A percentile compares a stretch with the other conserved stretches of the same genome.
Conservation (phyloP, 2,888 invertebrate species). For the Papilio protenor region DNA sequence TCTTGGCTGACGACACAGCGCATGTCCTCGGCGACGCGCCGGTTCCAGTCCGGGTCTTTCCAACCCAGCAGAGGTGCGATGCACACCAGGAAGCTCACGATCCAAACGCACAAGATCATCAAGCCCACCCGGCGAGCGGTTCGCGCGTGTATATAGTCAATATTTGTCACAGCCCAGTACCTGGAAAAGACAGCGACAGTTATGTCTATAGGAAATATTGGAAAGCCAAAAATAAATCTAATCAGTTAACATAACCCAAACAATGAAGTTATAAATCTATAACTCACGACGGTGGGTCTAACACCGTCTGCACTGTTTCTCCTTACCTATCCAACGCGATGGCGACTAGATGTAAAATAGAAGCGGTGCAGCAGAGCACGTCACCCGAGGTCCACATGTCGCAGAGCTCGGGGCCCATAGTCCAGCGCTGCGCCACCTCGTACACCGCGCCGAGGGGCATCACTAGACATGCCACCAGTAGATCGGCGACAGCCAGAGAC, state of each 20-base stretch:
- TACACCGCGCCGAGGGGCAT: conserved; percentile 92
- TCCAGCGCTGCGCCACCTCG: conserved; percentile 92
- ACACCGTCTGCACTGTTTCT: background rate
- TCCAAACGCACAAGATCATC: conserved; percentile 94
- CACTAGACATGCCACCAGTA: conserved; percentile 93
- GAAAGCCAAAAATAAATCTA: conserved; percentile 3
- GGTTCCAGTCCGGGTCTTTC: conserved; percentile 87
- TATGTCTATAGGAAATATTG: conserved; percentile 3
- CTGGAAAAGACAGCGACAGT: conserved; percentile 67
- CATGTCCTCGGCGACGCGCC: conserved; percentile 85
- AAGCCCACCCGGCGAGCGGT: conserved; percentile 90
- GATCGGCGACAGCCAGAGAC: conserved; percentile 95
- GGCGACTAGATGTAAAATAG: conserved; percentile 91
- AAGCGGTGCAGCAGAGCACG: conserved; percentile 95
- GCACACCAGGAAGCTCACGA: conserved; percentile 92
- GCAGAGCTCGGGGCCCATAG: conserved; percentile 93
- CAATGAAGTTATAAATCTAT: background rate
- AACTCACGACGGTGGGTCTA: background rate
- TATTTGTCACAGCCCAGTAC: conserved; percentile 96
- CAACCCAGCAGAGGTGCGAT: conserved; percentile 94
- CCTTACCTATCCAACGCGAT: conserved; percentile 91
- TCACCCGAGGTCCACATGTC: conserved; percentile 98
- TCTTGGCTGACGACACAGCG: conserved; percentile 94
- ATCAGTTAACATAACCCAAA: background rate
- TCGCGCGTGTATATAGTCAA: conserved; percentile 94